These are phyloP conservation scores for Pocota personata DNA, from an alignment of 2,888 invertebrate genomes.

Conservation along the genomic window DNA sequence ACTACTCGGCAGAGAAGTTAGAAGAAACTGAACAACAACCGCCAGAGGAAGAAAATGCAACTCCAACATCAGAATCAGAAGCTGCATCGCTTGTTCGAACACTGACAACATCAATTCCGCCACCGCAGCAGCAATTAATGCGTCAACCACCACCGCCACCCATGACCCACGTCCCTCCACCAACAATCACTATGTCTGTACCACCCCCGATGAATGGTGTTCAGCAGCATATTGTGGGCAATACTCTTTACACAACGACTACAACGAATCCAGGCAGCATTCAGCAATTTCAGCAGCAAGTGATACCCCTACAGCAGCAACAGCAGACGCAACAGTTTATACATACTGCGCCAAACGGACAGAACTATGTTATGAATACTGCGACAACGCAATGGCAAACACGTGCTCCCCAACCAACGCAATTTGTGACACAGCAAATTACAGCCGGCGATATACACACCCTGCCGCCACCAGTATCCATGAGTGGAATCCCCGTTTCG, in stretches of 20 bases:
- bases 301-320: slow-evolving; percentile 61
- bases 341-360: slow-evolving; percentile 66
- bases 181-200: slow-evolving; percentile 69
- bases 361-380: slow-evolving; percentile 66
- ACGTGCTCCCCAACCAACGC: slow-evolving; percentile 53
- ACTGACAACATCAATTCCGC: slow-evolving; percentile 52
- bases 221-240: slow-evolving; percentile 68
- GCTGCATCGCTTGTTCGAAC: slow-evolving; percentile 25
- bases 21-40: slow-evolving; percentile 47
- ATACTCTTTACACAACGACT: slow-evolving; percentile 66
- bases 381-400: slow-evolving; percentile 64
- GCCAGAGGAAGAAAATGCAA: slow-evolving; percentile 37
- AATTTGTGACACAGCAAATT: slow-evolving; percentile 63
- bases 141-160: slow-evolving; percentile 60
- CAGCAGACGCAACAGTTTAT: slow-evolving; percentile 65
- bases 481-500: slow-evolving; percentile 53
- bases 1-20: slow-evolving; percentile 54
- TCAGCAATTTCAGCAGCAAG: slow-evolving; percentile 66
- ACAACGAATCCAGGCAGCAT: slow-evolving; percentile 56
- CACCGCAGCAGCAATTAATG: slow-evolving; percentile 59
- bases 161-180: slow-evolving; percentile 66
- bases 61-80: slow-evolving; percentile 37
- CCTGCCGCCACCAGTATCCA: slow-evolving; percentile 58
- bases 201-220: slow-evolving; percentile 69
- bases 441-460: slow-evolving; percentile 52